Evolutionary conservation across 2,797 vertebrate genomes (phyloP), one percentile per base, ranked within the genome.

Genomic region (Neostethus bicornis): DNA sequence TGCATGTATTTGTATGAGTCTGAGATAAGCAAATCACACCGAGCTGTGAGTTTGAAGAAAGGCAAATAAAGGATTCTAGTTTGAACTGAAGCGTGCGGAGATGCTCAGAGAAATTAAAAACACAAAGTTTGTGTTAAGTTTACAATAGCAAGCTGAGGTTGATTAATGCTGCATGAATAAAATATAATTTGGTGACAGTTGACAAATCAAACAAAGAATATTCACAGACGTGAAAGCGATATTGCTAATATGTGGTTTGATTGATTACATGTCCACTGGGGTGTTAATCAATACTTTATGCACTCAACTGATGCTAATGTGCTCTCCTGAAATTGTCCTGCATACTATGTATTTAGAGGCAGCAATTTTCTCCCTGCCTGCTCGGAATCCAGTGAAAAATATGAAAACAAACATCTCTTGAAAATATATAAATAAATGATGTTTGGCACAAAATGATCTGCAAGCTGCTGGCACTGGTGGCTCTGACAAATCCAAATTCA

Each of bases 1-100:
- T 43, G 42, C 43, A 63, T 52, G 28, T 28, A 66, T 68, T 61
- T 64, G 52, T 44, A 60, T 66, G 46, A 64, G 47, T 62, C 49
- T 39, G 37, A 44, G 53, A 74, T 63, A 55, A 59, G 34, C 34
- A 28, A 68, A 66, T 75, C 8, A 25, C 38, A 59, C 20, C 10
- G 37, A 29, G 51, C 4, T 10, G 20, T 17, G n/a, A 8, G 39
- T 38, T 17, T 55, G 13, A 41, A 24, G 7, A 35, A 5, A 11
- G 28, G 31, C 26, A 41, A 42, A 26, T 6, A 41, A 14, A 23
- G 16, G 37, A 4, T 14, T 39, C 23, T 13, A 45, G 17, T 34
- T 44, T 14, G 20, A 12, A 42, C n/a, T 47, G 29, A 32, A 29
- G 42, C 24, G 47, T 7, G 21, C 6, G 2, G 21, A 62, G 14